Conservation (phyloP, 2,797 vertebrate species). For the Antennarius maculatus region DNA sequence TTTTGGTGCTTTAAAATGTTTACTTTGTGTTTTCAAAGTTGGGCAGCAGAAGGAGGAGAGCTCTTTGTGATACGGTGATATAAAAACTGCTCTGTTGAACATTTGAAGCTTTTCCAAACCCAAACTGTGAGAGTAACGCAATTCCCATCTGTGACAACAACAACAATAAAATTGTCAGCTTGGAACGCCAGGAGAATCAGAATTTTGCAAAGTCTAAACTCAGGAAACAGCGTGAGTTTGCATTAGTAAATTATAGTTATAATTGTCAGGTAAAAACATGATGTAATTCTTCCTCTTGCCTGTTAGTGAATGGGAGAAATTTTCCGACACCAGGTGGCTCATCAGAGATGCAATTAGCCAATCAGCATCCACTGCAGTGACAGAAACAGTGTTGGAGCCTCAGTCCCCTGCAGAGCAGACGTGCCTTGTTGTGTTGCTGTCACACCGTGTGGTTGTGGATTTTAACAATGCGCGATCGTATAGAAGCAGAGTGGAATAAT, state of each 20-base stretch:
- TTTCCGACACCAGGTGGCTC: conserved; percentile 34
- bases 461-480: background rate
- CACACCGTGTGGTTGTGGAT: conserved; percentile 12
- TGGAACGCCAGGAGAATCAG: conserved; percentile 8
- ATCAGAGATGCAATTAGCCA: conserved; percentile 26
- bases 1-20: too few relatives aligned
- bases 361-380: conserved; percentile 8
- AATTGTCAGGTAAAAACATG: conserved; percentile 40
- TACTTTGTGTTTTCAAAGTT: too few relatives aligned
- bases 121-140: conserved; percentile 32
- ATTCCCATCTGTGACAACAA: conserved; percentile 27
- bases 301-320: conserved; percentile 13
- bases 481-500: background rate
- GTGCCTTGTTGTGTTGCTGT: conserved; percentile 12
- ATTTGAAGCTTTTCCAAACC: conserved; percentile 26
- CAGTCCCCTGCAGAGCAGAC: conserved; percentile 5
- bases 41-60: conserved; percentile 7
- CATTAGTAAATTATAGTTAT: conserved; percentile 10
- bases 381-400: background rate
- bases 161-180: conserved; percentile 36
- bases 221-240: conserved; percentile 21
- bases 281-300: conserved; percentile 2
- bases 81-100: conserved; percentile 27
- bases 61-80: conserved; percentile 1
- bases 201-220: conserved; percentile 27